phyloP scores from a whole-genome alignment of 1,140 invertebrate genomes.

The Daktulosphaira vitifoliae region DNA sequence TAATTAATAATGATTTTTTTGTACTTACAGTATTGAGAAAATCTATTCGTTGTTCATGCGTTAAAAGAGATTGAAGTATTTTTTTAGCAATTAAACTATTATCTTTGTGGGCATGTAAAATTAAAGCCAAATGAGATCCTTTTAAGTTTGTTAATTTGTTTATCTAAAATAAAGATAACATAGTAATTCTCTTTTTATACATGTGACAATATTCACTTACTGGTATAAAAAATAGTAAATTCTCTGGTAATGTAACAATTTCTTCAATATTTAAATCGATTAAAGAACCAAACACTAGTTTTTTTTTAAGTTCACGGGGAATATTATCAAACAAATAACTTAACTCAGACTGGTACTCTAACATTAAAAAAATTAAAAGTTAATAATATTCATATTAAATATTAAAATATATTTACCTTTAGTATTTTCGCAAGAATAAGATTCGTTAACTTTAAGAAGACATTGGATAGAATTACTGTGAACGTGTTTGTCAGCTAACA shows the following conservation, averaged over 20 bases:
- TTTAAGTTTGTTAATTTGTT: not conserved
- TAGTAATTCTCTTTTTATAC: no score
- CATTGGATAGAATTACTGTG: not conserved
- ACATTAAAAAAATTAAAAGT: no score
- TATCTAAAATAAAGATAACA: not conserved
- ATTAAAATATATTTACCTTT: not conserved
- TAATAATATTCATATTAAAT: not conserved
- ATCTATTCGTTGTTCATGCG: slow-evolving; percentile 3
- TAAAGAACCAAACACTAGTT: not conserved
- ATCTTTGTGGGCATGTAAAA: not conserved
- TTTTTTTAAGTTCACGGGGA: not conserved
- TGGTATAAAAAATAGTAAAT: slow-evolving; percentile 9
- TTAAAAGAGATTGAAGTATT: slow-evolving; percentile 8
- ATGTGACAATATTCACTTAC: not conserved
- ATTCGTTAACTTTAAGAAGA: not conserved
- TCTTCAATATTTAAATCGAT: not conserved
- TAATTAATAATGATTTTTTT: not conserved
- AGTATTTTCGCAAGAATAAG: not conserved
- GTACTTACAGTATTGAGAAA: slow-evolving; percentile 14
- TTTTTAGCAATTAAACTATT: not conserved
- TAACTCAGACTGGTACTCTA: not conserved
- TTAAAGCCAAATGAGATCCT: not conserved
- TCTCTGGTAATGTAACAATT: not conserved
- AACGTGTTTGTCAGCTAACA: not conserved
- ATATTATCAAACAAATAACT: not conserved